Base-by-base conservation (phyloP, 2,113 vertebrate genomes). In the Thryonomys swinderianus region DNA sequence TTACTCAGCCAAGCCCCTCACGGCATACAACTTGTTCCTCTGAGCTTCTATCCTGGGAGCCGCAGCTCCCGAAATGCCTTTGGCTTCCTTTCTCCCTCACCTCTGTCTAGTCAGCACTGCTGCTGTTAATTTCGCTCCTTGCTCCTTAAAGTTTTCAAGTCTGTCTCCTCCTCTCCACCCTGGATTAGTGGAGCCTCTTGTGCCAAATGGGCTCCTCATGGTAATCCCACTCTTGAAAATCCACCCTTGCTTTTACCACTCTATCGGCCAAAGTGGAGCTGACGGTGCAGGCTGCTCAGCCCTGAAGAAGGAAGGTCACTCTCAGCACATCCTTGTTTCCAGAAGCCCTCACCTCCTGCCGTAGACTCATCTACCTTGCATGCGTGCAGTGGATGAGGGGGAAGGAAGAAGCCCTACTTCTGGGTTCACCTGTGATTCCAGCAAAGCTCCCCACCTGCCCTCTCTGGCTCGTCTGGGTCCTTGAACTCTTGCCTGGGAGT, bases 361-460 rank as follows among this genome's bases (percentile, higher is more conserved):
- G 2, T 11, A 8, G 18, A 12, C 45, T 51, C 14, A 20, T 69
- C 17, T 3, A 21, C 42, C 40, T 42, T 57, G 21, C 37, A 1
- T 42, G 3, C 37, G 1, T 37, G 5, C 2, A 12, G 34, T 7
- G 5, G 2, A 21, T 25, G 34, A 34, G 16, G 25, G 8, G 10
- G 9, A 34, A 81, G 21, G n/a, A 53, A 67, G 71, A 14, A 6
- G 14, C 2, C 42, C 2, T 78, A 2, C 53, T 78, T 78, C 13
- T 21, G 6, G 7, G 59, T 37, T 20, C 32, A 69, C 21, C 57
- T 48, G 62, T n/a, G 53, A 10, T 30, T 30, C 59, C 37, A 12
- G 5, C 0, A 12, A 57, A 10, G 3, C 8, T 2, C 23, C 59
- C n/a, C 74, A 20, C 12, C 45, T 57, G 57, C 48, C 71, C 8